Base-by-base conservation (phyloP, 2,797 vertebrate species). In the Neosilurus hyrtlii region DNA sequence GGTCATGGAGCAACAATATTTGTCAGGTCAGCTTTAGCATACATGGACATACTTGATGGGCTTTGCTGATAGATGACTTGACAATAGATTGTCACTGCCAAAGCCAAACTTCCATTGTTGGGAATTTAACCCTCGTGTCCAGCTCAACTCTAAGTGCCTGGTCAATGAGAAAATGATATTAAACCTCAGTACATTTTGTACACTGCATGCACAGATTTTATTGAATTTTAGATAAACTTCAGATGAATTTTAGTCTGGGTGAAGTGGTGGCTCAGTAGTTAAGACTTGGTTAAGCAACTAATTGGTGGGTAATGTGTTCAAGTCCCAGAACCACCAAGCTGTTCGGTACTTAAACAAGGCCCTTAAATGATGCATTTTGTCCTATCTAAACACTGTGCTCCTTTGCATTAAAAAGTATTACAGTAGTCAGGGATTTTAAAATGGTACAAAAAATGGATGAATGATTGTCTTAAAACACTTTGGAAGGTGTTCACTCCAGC, bases 51-150 rank as follows among this genome's bases (percentile, higher is more conserved):
- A 61, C 20, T 30, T 35, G 30, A 78, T 9, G 2, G 43, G 8
- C 15, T 63, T 78, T 79, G 37, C 61, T 79, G 76, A 79, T 79
- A 20, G 61, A 66, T 22, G 43, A 79, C n/a, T 65, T 26, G 4
- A n/a, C 10, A 24, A 14, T 76, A 43, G n/a, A 63, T 63, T 66
- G 49, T 22, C 35, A 9, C 65, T 66, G 26, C 65, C 65, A 66
- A 66, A 35, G 26, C 65, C 65, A 66, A 66, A 15, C 65, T 35
- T 9, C 15, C 7, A 66, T 14, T 66, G 15, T 18, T 18, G 6
- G 16, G 16, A 66, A 35, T 2, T 12, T 63, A 63, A 24, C 61
- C 11, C 26, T 65, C 30, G 51, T 52, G 12, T n/a, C 24, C 22
- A 16, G 37, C 22, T 70, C 1, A 49, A 15, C 12, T 51, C 12